These are phyloP conservation scores for Lucilia sericata DNA, from an alignment of 1,140 invertebrate genomes.

Conservation along the genomic window DNA sequence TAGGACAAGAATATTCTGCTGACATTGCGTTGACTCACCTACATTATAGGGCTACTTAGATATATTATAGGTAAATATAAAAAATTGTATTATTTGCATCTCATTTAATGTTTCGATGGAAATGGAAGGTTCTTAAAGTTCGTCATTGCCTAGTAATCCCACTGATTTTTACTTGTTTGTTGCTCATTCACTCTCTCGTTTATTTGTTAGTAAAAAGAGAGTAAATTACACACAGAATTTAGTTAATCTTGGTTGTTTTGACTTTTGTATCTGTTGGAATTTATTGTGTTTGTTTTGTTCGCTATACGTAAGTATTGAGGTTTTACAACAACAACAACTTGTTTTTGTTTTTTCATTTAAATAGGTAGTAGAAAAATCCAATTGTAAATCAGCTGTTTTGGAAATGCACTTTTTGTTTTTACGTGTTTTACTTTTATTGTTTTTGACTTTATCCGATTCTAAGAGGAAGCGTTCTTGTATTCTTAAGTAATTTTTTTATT, in stretches of 20 bases:
- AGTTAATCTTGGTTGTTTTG: conserved; percentile 13
- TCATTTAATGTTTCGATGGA: too few species aligned
- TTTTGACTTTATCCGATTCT: background rate
- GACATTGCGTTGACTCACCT: too few species aligned
- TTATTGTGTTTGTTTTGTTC: background rate
- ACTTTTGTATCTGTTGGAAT: conserved; percentile 39
- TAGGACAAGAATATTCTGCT: too few species aligned
- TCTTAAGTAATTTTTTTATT: too few species aligned
- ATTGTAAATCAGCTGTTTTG: conserved; percentile 36
- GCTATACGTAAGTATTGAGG: conserved; percentile 13
- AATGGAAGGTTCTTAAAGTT: too few species aligned
- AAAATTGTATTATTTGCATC: too few species aligned
- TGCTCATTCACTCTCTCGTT: background rate
- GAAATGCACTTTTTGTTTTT: conserved; percentile 19
- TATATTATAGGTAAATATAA: too few species aligned
- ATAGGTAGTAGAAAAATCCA: background rate
- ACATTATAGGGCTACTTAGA: too few species aligned
- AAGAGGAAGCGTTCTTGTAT: too few species aligned
- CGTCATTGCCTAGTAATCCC: too few species aligned
- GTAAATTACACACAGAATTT: too few species aligned
- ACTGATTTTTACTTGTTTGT: background rate
- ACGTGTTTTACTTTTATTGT: background rate
- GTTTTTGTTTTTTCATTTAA: background rate
- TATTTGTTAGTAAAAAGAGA: background rate
- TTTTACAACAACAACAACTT: conserved; percentile 23